Conservation (phyloP, 2,797 vertebrate species). For the Tenualosa ilisha region DNA sequence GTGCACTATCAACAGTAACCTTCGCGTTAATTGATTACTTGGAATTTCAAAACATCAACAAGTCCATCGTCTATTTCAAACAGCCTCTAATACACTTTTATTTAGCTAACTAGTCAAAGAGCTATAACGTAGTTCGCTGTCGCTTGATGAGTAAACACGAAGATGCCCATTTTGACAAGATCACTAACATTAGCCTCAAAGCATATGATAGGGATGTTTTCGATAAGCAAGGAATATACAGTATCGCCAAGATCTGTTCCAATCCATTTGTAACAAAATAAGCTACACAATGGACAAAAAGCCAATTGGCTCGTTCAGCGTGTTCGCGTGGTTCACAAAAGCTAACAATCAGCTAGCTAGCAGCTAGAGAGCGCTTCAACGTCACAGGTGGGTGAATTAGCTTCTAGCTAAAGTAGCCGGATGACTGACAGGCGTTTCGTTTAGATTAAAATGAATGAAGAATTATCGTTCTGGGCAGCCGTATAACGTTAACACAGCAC, state of each 20-base stretch:
- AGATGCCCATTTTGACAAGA: neutral
- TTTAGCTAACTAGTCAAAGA: neutral
- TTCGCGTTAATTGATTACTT: neutral
- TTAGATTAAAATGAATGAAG: neutral
- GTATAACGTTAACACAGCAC: neutral
- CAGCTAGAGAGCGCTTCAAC: neutral
- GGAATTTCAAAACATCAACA: neutral
- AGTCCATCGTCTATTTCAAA: neutral
- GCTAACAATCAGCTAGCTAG: constrained; percentile 19
- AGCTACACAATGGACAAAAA: neutral
- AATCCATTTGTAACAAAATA: neutral
- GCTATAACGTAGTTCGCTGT: neutral
- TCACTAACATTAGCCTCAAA: neutral
- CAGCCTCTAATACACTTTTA: neutral
- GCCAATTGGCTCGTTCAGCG: neutral
- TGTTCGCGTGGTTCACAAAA: neutral
- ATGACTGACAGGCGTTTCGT: constrained; percentile 13
- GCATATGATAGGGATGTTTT: too few relatives aligned
- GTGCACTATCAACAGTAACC: neutral
- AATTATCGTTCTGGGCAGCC: neutral
- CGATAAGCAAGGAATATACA: neutral
- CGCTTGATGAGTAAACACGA: neutral
- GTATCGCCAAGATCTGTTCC: too few relatives aligned
- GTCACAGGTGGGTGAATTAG: constrained; percentile 23
- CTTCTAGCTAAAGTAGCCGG: constrained; percentile 9